A percentile compares a stretch with the other conserved stretches of the same genome.
Conservation (phyloP, 2,797 vertebrate species). For the Pogonophryne albipinna region DNA sequence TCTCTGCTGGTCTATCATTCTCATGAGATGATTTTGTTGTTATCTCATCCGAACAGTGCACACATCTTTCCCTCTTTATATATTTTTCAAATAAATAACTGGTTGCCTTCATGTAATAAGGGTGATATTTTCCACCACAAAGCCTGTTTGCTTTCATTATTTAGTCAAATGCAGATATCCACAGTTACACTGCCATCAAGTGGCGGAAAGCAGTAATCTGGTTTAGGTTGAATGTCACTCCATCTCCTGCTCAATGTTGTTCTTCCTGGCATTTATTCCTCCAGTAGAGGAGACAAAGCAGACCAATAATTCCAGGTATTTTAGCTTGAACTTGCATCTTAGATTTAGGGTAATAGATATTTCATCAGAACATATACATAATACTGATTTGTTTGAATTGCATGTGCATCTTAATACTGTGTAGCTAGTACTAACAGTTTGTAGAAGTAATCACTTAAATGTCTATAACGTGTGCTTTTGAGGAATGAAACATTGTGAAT, state of each 20-base stretch:
- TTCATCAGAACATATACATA: not conserved
- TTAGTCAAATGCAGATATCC: slow-evolving; percentile 39
- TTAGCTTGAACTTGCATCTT: not conserved
- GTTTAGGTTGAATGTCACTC: slow-evolving; percentile 9
- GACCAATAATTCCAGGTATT: not conserved
- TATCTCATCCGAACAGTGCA: not conserved
- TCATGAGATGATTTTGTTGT: slow-evolving; percentile 1
- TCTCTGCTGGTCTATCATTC: not conserved
- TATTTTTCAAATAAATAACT: not conserved
- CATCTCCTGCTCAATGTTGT: not conserved
- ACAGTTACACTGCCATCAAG: slow-evolving; percentile 80
- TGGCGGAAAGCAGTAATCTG: slow-evolving; percentile 52
- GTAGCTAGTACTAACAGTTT: not conserved
- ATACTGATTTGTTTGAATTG: not conserved
- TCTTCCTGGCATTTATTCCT: not conserved
- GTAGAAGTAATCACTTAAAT: not conserved
- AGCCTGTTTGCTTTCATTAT: slow-evolving; percentile 19
- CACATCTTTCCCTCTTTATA: not conserved
- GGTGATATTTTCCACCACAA: slow-evolving; percentile 13
- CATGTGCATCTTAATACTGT: slow-evolving; percentile 6
- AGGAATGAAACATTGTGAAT: not conserved
- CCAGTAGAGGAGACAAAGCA: not conserved
- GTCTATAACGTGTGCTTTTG: not conserved
- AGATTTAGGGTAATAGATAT: not conserved
- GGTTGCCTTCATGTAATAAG: slow-evolving; percentile 1